Conservation (phyloP, 2,113 vertebrate species). For the Zeus faber region DNA sequence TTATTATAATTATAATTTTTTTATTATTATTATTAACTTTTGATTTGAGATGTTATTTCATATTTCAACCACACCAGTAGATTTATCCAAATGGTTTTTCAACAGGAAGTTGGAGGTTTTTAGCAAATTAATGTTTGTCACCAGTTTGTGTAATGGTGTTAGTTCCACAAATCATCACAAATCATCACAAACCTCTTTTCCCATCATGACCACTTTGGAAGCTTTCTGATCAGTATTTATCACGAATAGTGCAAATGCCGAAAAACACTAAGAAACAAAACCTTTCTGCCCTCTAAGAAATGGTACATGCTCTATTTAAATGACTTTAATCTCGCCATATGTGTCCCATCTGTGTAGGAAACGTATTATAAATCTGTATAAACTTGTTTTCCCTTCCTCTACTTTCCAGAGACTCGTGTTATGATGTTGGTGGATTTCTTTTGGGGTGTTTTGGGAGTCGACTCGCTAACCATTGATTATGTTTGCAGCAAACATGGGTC, state of each 20-base stretch:
- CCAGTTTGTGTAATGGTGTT: slow-evolving; percentile 23
- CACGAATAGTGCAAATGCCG: slow-evolving; percentile 28
- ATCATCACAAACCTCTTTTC: slow-evolving; percentile 38
- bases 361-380: too few relatives aligned
- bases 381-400: too few relatives aligned
- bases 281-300: background rate
- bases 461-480: slow-evolving; percentile 16
- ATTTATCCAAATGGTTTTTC: slow-evolving; percentile 3
- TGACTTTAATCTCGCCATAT: slow-evolving; percentile 29
- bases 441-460: too few relatives aligned
- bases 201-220: slow-evolving; percentile 52
- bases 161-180: slow-evolving; percentile 26
- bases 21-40: too few relatives aligned
- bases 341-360: background rate
- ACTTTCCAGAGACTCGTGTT: too few relatives aligned
- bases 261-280: slow-evolving; percentile 49
- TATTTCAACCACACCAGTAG: too few relatives aligned
- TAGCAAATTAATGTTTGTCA: slow-evolving; percentile 25
- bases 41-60: too few relatives aligned
- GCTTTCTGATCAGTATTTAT: slow-evolving; percentile 60
- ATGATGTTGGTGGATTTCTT: too few relatives aligned
- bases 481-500: slow-evolving; percentile 25
- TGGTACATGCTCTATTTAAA: slow-evolving; percentile 23
- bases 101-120: slow-evolving; percentile 19
- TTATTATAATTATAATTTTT: too few relatives aligned